A percentile compares a stretch with the other conserved stretches of the same genome.
phyloP scores from a whole-genome alignment of 2,888 invertebrate genomes.

The Eulithis testata region DNA sequence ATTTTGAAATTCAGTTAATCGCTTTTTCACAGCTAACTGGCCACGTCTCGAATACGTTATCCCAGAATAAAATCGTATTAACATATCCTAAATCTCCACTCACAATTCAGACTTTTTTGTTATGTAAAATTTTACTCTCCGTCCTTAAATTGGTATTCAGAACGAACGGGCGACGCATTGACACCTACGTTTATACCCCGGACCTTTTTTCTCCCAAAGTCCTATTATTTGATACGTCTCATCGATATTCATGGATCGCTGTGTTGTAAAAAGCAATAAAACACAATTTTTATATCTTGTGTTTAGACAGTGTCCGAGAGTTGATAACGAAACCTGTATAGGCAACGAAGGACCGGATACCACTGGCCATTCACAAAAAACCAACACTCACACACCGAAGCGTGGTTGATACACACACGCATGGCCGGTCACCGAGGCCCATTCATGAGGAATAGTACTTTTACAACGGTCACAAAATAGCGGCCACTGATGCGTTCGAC shows the following conservation, averaged over 20 bases:
- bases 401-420: constrained; percentile 58
- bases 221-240: constrained; percentile 72
- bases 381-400: constrained; percentile 59
- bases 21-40: constrained; percentile 64
- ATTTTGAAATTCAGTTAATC: constrained; percentile 71
- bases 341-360: constrained; percentile 82
- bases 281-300: constrained; percentile 82
- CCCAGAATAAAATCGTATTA: constrained; percentile 69
- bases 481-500: constrained; percentile 57
- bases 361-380: constrained; percentile 83
- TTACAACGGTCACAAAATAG: constrained; percentile 69
- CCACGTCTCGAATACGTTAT: constrained; percentile 70
- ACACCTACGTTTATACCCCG: constrained; percentile 73
- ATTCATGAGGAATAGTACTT: constrained; percentile 78
- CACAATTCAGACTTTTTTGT: constrained; percentile 67
- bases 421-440: constrained; percentile 64
- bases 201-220: constrained; percentile 58
- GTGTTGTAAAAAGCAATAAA: constrained; percentile 81
- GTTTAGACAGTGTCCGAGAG: constrained; percentile 81
- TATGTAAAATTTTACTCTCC: constrained; percentile 66
- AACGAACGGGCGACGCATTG: constrained; percentile 62
- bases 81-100: constrained; percentile 70
- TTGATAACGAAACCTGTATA: constrained; percentile 82
- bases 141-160: constrained; percentile 69
- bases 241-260: constrained; percentile 74